phyloP scores from a whole-genome alignment of 2,888 invertebrate species.

The Cyclophora punctaria region DNA sequence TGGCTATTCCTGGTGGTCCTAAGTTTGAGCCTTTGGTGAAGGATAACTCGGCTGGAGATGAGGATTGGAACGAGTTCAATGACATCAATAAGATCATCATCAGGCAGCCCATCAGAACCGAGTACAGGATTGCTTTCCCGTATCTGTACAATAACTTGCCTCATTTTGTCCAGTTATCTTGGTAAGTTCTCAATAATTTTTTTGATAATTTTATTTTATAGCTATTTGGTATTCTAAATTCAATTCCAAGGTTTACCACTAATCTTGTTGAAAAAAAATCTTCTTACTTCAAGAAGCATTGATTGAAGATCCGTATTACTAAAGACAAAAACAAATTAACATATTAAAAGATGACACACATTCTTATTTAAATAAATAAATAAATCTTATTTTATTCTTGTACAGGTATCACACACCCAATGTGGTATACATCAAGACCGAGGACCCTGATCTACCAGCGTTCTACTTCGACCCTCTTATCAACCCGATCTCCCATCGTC shows the following conservation, averaged over 20 bases:
- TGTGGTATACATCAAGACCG: conserved; percentile 99
- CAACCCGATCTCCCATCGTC: conserved; percentile 98
- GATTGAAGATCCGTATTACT: too few species aligned
- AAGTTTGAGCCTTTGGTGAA: conserved; percentile 99
- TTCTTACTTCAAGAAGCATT: too few species aligned
- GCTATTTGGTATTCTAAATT: not conserved
- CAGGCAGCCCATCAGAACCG: conserved; percentile 97
- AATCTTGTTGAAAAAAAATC: too few species aligned
- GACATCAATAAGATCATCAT: conserved; percentile 99
- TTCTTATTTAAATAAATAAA: too few species aligned
- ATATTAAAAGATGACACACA: too few species aligned
- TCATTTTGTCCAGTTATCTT: conserved; percentile 97
- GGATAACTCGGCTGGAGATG: conserved; percentile 97
- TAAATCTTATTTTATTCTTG: too few species aligned
- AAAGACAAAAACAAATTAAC: too few species aligned
- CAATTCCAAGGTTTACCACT: too few species aligned
- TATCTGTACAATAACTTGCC: conserved; percentile 99
- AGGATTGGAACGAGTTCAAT: conserved; percentile 99
- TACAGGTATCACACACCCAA: conserved; percentile 98
- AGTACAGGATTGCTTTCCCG: conserved; percentile 99
- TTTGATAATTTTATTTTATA: not conserved
- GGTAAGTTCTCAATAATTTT: conserved; percentile 78
- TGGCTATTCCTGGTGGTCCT: conserved; percentile 99
- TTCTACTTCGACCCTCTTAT: conserved; percentile 99
- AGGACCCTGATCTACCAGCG: conserved; percentile 99